Evolutionary conservation across 53 echinoderm and acorn worm species (phyloP).

Genomic region (Luidia sarsii): DNA sequence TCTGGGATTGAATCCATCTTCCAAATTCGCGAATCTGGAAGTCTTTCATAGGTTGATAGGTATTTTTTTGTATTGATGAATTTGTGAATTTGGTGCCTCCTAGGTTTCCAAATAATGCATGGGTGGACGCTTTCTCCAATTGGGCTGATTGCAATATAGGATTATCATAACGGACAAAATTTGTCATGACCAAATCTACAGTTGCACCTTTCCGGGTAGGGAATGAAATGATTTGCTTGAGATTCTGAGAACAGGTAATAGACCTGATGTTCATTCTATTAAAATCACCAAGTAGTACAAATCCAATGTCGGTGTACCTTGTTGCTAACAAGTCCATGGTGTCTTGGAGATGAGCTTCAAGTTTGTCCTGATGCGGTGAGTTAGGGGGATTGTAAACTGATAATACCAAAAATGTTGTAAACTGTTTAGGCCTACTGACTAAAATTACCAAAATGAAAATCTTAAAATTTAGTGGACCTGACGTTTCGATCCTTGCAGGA

Average conservation of each 20-base stretch:
- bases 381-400: too few species aligned
- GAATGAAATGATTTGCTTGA: slow-evolving; percentile 9
- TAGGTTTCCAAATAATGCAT: slow-evolving; percentile 39
- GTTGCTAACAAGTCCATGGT: too few species aligned
- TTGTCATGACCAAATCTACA: slow-evolving; percentile 9
- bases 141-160: neutral
- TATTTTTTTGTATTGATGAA: slow-evolving; percentile 6
- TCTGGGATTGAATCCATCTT: slow-evolving; percentile 22
- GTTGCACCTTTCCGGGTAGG: slow-evolving; percentile 12
- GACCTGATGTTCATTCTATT: slow-evolving; percentile 5
- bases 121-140: slow-evolving; percentile 9
- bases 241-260: slow-evolving; percentile 18
- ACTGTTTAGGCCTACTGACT: too few species aligned
- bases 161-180: slow-evolving; percentile 24
- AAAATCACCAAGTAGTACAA: neutral
- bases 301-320: neutral
- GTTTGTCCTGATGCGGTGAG: too few species aligned
- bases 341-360: too few species aligned
- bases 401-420: too few species aligned
- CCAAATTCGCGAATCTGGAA: slow-evolving; percentile 25
- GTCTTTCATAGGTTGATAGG: slow-evolving; percentile 17
- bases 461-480: too few species aligned
- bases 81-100: slow-evolving; percentile 9
- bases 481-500: too few species aligned
- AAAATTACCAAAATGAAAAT: too few species aligned